phyloP scores from a whole-genome alignment of 2,797 vertebrate genomes.

The Acrossocheilus fasciatus region DNA sequence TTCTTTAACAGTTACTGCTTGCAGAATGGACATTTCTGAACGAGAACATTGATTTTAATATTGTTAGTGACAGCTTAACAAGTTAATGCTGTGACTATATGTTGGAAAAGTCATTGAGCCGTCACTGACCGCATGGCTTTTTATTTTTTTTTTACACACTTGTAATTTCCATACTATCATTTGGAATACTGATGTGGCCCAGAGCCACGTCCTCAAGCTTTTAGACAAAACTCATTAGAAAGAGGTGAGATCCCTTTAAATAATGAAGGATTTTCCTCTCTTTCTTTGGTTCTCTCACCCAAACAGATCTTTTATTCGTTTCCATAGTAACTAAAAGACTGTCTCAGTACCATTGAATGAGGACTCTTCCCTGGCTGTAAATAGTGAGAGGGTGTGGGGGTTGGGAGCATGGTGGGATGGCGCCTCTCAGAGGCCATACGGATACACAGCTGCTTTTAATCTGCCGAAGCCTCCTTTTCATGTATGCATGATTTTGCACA shows the following conservation, averaged over 20 bases:
- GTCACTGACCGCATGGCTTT: constrained; percentile 30
- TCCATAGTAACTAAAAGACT: constrained; percentile 73
- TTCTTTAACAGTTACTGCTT: constrained; percentile 3
- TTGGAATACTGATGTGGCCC: constrained; percentile 67
- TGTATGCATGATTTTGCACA: constrained; percentile 21
- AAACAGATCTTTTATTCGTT: constrained; percentile 71
- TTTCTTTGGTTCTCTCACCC: constrained; percentile 64
- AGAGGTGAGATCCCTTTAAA: constrained; percentile 85
- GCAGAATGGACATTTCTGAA: not conserved
- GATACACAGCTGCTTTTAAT: constrained; percentile 26
- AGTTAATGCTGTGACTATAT: constrained; percentile 13
- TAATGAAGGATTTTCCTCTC: constrained; percentile 77
- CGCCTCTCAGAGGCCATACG: constrained; percentile 63
- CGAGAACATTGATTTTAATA: constrained; percentile 57
- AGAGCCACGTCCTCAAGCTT: constrained; percentile 75
- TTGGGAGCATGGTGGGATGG: constrained; percentile 55
- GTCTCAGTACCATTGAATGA: constrained; percentile 66
- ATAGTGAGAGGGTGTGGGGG: constrained; percentile 42
- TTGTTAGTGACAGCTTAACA: constrained; percentile 55
- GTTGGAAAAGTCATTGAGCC: not conserved
- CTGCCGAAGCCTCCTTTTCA: not conserved
- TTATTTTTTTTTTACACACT: constrained; percentile 15
- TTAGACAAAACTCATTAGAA: constrained; percentile 85
- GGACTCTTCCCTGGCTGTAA: constrained; percentile 64
- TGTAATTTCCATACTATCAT: constrained; percentile 42